phyloP scores from a whole-genome alignment of 2,888 invertebrate species.

The Cerceris rybyensis region DNA sequence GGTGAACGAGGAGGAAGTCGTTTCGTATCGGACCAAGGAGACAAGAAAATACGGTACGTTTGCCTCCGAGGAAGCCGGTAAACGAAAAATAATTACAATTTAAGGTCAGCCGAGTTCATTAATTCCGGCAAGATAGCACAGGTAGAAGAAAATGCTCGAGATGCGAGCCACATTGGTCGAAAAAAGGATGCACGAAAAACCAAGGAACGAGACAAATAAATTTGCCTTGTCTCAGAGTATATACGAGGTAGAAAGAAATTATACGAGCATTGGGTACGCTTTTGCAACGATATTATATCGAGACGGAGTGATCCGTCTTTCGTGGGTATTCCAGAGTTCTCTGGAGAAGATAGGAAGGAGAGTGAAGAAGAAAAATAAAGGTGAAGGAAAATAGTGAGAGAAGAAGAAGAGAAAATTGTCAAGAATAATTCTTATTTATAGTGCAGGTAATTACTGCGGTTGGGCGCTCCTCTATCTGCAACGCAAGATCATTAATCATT shows the following conservation, averaged over 20 bases:
- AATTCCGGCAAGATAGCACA: conserved; percentile 35
- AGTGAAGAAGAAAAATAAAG: too few species aligned
- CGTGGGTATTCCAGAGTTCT: too few species aligned
- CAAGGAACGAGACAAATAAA: conserved; percentile 8
- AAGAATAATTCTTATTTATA: conserved; percentile 16
- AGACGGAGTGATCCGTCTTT: too few species aligned
- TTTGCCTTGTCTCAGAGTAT: background rate
- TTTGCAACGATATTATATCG: too few species aligned
- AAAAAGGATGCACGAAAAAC: conserved; percentile 1
- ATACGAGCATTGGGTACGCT: too few species aligned
- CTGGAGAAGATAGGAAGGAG: too few species aligned
- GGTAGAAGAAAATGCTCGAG: conserved; percentile 15
- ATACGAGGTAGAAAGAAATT: too few species aligned
- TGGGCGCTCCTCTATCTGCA: conserved; percentile 1
- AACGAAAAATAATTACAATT: conserved; percentile 38
- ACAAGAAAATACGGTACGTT: background rate
- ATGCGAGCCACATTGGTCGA: background rate
- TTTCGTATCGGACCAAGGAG: background rate
- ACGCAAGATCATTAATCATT: conserved; percentile 38
- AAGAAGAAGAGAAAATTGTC: too few species aligned
- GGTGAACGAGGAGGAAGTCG: background rate
- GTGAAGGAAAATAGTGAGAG: too few species aligned
- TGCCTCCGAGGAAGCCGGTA: conserved; percentile 8
- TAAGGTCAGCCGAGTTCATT: conserved; percentile 46
- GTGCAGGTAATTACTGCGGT: background rate